Conservation (phyloP, 1,140 invertebrate species). For the Doryteuthis pealeii region DNA sequence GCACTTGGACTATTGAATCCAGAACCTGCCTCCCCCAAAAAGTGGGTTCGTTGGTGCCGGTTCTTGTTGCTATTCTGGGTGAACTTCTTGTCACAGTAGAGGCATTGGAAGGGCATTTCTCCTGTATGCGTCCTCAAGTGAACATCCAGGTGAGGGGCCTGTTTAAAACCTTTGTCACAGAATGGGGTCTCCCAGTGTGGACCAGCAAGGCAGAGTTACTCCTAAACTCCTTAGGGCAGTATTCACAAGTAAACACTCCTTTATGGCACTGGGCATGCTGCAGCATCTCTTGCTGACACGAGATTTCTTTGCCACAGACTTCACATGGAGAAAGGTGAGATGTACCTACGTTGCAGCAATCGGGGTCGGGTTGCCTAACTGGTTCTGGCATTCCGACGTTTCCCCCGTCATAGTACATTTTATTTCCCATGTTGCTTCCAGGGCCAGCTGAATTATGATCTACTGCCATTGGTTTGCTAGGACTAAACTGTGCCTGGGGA, state of each 20-base stretch:
- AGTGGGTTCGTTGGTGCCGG: conserved; percentile 17
- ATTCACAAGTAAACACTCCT: conserved; percentile 66
- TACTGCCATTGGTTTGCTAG: conserved; percentile 82
- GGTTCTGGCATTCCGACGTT: too few species aligned
- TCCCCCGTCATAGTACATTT: too few species aligned
- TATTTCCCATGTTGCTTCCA: too few species aligned
- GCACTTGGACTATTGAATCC: not conserved
- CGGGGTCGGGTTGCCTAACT: too few species aligned
- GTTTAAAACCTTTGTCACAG: conserved; percentile 20
- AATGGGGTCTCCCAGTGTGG: conserved; percentile 55
- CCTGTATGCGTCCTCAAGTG: conserved; percentile 28
- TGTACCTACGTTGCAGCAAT: too few species aligned
- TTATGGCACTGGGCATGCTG: conserved; percentile 71
- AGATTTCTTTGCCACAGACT: too few species aligned
- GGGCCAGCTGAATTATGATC: conserved; percentile 77
- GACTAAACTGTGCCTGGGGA: conserved; percentile 61
- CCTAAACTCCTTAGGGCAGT: conserved; percentile 55
- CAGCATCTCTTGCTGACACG: conserved; percentile 64
- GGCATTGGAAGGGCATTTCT: conserved; percentile 40
- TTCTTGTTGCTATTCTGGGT: conserved; percentile 16
- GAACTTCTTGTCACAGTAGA: conserved; percentile 69
- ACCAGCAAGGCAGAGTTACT: conserved; percentile 58
- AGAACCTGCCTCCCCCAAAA: not conserved
- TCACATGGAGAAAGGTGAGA: too few species aligned
- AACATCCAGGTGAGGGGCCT: conserved; percentile 50